Base-by-base conservation (phyloP, 2,888 invertebrate species). In the Eumerus sabulonum region DNA sequence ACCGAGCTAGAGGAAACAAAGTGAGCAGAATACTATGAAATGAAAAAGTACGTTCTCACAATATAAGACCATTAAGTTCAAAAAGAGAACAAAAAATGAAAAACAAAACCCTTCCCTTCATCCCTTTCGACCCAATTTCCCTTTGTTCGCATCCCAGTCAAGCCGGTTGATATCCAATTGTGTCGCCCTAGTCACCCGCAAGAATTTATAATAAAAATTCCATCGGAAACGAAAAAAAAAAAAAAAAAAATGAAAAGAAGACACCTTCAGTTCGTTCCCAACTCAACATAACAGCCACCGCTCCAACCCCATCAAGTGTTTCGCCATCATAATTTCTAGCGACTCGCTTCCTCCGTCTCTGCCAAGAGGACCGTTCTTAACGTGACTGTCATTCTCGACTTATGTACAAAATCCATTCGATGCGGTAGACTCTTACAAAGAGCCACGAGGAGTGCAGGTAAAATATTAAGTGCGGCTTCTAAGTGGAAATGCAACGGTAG, bases 191-290 rank as follows among this genome's bases (percentile, higher is more conserved):
- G 62, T 38, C 36, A 50, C 44, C 64, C 13, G 14, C 13, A 77
- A 53, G 67, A 77, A 72, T 77, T 72, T 73, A 62, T 72, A 72
- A 73, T 77, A 63, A 77, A 77, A 77, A 77, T 77, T 77, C 77
- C 77, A 72, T 67, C 44, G 72, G 48, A 77, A 77, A 73, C 77
- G 67, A 73, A 63, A 63, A 40, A 57, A 44, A 77, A 72, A 73
- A 67, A 72, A 73, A 63, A 57, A 40, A 57, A n/a, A 3, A 3
- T 9, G n/a, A 62, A 27, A 2, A 27, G 16, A 19, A 27, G 38
- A 67, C n/a, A 40, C 36, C 11, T 40, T n/a, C 40, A 40, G 3
- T 40, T n/a, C 40, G 5, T 11, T 40, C 40, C 40, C 40, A 27
- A 50, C 19, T 36, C 27, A 16, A 45, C n/a, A n/a, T n/a, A n/a